These are phyloP conservation scores for Drosophila pachea DNA, from an alignment of 1,140 invertebrate species.

Conservation along the genomic window DNA sequence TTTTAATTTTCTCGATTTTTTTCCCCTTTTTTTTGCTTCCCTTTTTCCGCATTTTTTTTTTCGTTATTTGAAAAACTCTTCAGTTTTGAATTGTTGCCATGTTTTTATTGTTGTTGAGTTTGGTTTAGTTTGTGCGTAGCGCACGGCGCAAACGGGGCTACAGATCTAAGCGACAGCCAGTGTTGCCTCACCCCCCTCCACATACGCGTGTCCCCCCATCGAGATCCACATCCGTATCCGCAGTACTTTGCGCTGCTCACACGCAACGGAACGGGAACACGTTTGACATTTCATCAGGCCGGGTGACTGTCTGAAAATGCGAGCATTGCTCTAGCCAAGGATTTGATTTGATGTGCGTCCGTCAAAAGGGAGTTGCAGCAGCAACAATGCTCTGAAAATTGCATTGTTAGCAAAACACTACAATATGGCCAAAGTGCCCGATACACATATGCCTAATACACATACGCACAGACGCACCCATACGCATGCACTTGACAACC, in stretches of 20 bases:
- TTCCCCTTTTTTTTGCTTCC: slow-evolving; percentile 49
- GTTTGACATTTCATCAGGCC: slow-evolving; percentile 51
- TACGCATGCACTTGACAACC: slow-evolving; percentile 68
- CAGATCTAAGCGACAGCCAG: slow-evolving; percentile 56
- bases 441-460: slow-evolving; percentile 27
- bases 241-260: slow-evolving; percentile 47
- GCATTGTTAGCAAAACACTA: slow-evolving; percentile 77
- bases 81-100: slow-evolving; percentile 78
- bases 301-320: slow-evolving; percentile 66
- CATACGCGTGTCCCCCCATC: too few species aligned
- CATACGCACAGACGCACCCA: slow-evolving; percentile 19
- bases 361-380: slow-evolving; percentile 44
- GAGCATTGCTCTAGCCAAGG: slow-evolving; percentile 44
- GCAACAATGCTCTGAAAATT: slow-evolving; percentile 71
- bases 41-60: slow-evolving; percentile 50
- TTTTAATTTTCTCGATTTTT: slow-evolving; percentile 77
- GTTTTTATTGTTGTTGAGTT: slow-evolving; percentile 77
- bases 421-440: slow-evolving; percentile 65
- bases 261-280: slow-evolving; percentile 19
- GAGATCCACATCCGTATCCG: slow-evolving; percentile 29
- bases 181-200: slow-evolving; percentile 5
- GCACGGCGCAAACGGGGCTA: slow-evolving; percentile 7
- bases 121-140: slow-evolving; percentile 71
- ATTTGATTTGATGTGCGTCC: slow-evolving; percentile 67
- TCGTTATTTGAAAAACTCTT: slow-evolving; percentile 78